phyloP scores from a whole-genome alignment of 2,888 invertebrate species.

The Chrysomela aeneicollis region DNA sequence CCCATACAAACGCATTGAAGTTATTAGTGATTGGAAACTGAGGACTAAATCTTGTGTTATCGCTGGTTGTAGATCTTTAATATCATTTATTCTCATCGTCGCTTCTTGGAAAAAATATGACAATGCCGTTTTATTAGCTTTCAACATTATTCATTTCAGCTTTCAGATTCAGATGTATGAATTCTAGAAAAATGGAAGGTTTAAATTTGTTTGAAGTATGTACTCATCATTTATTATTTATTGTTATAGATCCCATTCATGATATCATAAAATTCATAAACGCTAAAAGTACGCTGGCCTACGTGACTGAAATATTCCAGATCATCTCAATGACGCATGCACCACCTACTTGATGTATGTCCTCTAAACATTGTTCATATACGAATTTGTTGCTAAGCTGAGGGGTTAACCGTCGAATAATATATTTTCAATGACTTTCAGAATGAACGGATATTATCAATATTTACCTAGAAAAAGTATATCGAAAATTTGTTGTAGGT shows the following conservation, averaged over 20 bases:
- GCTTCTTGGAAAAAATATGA: no score
- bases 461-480: conserved; percentile 32
- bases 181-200: no score
- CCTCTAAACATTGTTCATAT: conserved; percentile 1
- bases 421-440: conserved; percentile 23
- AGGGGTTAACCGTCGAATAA: not conserved
- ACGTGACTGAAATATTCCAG: conserved; percentile 7
- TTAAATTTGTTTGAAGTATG: not conserved
- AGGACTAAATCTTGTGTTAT: no score
- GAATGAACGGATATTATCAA: conserved; percentile 34
- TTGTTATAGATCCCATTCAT: not conserved
- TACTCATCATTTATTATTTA: not conserved
- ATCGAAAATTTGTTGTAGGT: conserved; percentile 28
- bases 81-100: no score
- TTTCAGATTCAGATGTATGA: no score
- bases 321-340: not conserved
- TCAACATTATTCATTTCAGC: no score
- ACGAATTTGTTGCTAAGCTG: conserved; percentile 24
- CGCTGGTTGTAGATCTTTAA: no score
- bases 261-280: not conserved
- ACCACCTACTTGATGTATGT: conserved; percentile 4
- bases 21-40: no score
- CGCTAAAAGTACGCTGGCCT: not conserved
- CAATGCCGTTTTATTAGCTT: no score
- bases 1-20: no score